phyloP scores from a whole-genome alignment of 2,797 vertebrate species.

The Leptatherina wallacei region DNA sequence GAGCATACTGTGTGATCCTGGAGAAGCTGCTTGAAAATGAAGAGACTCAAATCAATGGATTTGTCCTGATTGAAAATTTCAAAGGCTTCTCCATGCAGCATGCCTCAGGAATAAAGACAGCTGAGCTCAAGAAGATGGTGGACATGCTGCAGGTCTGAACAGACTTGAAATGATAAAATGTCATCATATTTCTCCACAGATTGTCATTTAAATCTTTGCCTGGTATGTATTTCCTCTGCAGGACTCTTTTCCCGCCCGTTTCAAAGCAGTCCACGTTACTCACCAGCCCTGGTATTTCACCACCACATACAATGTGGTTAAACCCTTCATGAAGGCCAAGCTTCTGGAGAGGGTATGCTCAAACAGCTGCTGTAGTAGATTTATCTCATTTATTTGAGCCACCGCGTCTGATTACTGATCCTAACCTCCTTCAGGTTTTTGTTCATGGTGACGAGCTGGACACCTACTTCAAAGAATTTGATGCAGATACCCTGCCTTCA shows the following conservation, averaged over 20 bases:
- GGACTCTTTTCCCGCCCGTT: conserved; percentile 97
- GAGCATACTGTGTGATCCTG: conserved; percentile 96
- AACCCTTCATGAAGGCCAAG: conserved; percentile 98
- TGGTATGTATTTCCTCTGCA: conserved; percentile 54
- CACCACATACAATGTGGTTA: conserved; percentile 96
- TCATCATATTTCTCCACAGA: background rate
- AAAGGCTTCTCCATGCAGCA: conserved; percentile 98
- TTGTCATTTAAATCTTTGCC: background rate
- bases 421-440: conserved; percentile 83
- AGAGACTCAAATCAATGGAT: conserved; percentile 97
- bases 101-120: conserved; percentile 91
- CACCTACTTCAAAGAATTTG: conserved; percentile 89
- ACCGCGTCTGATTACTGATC: conserved; percentile 5
- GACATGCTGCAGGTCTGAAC: conserved; percentile 96
- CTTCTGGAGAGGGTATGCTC: conserved; percentile 90
- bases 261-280: conserved; percentile 96
- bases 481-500: conserved; percentile 87
- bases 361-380: background rate
- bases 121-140: conserved; percentile 98
- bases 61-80: conserved; percentile 97
- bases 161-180: background rate
- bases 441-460: conserved; percentile 94
- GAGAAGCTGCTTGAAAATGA: conserved; percentile 96
- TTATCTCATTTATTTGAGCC: background rate
- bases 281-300: conserved; percentile 99